Conservation (phyloP, 2,797 vertebrate species). For the Lagorchestes hirsutus region DNA sequence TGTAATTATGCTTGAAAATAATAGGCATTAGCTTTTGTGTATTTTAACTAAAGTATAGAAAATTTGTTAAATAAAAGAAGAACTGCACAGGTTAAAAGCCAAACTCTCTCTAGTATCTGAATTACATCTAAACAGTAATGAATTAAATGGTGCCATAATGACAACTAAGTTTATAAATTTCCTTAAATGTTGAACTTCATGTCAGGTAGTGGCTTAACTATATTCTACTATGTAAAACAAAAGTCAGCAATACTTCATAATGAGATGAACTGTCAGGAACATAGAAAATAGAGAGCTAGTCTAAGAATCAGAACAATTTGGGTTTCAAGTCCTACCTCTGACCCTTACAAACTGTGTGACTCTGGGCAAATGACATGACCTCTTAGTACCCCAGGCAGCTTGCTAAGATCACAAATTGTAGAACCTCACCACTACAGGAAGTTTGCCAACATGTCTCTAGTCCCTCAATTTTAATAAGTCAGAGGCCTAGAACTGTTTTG, state of each 20-base stretch:
- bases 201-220: not conserved
- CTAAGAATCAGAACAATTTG: not conserved
- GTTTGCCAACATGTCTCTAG: not conserved
- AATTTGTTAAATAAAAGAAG: constrained; percentile 32
- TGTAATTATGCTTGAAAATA: not conserved
- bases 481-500: constrained; percentile 1
- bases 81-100: not conserved
- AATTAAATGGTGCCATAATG: not conserved
- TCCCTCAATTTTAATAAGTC: not conserved
- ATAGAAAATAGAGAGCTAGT: not conserved
- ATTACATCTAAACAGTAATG: constrained; percentile 26
- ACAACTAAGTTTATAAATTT: constrained; percentile 6
- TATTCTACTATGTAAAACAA: not conserved
- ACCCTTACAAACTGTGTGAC: not conserved
- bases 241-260: not conserved
- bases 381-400: not conserved
- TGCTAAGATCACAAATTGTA: not conserved
- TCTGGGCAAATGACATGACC: not conserved
- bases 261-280: not conserved
- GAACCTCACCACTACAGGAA: not conserved
- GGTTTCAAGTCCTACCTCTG: not conserved
- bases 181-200: constrained; percentile 11
- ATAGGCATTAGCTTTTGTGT: not conserved
- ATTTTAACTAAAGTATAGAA: not conserved
- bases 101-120: constrained; percentile 29